Conservation (phyloP, 2,113 vertebrate species). For the Prionailurus bengalensis region DNA sequence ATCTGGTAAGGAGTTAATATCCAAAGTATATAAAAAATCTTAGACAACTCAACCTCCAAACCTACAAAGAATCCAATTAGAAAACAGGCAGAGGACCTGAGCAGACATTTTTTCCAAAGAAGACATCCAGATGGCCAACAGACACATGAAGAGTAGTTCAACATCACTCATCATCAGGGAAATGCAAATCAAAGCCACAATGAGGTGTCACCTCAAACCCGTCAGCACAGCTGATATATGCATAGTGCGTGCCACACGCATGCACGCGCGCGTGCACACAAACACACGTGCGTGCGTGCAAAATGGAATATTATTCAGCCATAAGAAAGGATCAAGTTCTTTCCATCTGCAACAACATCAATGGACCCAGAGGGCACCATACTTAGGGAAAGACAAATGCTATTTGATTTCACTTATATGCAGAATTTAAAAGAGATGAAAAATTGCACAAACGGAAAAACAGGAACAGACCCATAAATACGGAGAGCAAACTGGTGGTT, state of each 20-base stretch:
- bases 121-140: not conserved
- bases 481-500: not conserved
- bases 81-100: not conserved
- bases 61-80: not conserved
- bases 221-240: not conserved
- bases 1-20: not conserved
- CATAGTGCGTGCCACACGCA: too few species aligned
- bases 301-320: not conserved
- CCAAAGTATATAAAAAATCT: not conserved
- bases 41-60: not conserved
- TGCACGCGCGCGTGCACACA: too few species aligned
- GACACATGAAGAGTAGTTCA: not conserved
- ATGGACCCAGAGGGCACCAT: not conserved
- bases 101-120: not conserved
- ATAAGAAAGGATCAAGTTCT: not conserved
- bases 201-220: not conserved
- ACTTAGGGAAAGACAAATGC: not conserved
- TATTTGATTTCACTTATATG: not conserved
- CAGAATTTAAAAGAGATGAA: not conserved
- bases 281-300: not conserved
- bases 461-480: not conserved
- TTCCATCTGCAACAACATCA: not conserved
- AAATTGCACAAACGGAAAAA: not conserved
- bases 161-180: not conserved
- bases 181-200: not conserved